Base-by-base conservation (phyloP, 2,888 invertebrate species). In the Nebria salina region DNA sequence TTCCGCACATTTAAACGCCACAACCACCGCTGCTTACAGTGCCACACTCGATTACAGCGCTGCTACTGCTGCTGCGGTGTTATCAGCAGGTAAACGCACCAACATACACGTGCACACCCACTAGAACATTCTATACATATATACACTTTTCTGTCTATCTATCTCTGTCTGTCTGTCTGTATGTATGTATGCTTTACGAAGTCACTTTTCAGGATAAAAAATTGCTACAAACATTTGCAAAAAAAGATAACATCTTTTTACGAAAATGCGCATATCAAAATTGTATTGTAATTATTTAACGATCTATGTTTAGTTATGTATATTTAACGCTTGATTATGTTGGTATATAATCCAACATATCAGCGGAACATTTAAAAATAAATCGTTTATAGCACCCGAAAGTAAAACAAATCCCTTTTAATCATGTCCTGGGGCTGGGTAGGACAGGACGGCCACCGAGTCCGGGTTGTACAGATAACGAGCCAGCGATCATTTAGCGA, bases 341-440 rank as follows among this genome's bases (percentile, higher is more conserved):
- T 20, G 20, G 54, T 8, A 54, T 8, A 54, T 54, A 54, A 54
- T 54, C 11, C 13, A 54, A 54, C 2, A 54, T 2, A 54, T 54
- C 54, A 54, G 7, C 13, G 7, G 43, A 6, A 54, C 54, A 54
- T 54, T 8, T 54, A 54, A 34, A 34, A 11, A 54, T 54, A 54
- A 54, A 54, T 11, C 11, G 54, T 54, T 13, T 54, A 20, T 8
- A 13, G 2, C 54, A 54, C 54, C 54, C 72, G 7, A 15, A 42
- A 64, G 54, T 77, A 72, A 77, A 77, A 70, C 77, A 77, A 77
- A 77, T 77, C 77, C 26, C 25, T 64, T 72, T 77, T 77, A 77
- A 76, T 76, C 26, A 65, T 20, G 15, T 9, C 75, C 75, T 43
- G 11, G 2, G 68, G 79, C 75, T 42, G 64, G 54, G 9, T 26